These are phyloP conservation scores for Wiebesia pumilae DNA, from an alignment of 1,140 invertebrate genomes.

Conservation along the genomic window DNA sequence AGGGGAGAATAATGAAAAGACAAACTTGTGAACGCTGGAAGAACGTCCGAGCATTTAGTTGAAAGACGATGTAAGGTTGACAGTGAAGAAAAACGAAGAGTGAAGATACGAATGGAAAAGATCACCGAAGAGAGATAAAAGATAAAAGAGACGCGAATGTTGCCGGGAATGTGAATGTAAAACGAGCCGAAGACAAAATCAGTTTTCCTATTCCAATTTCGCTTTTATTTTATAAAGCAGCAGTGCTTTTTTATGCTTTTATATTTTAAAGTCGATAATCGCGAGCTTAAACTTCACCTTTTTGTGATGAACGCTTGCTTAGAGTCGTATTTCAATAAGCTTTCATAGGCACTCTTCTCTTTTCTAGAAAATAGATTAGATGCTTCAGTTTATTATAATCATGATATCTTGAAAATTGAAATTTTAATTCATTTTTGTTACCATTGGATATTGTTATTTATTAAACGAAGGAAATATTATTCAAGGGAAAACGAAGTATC, in stretches of 20 bases:
- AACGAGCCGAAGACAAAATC: constrained; percentile 1
- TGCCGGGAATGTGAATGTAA: background rate
- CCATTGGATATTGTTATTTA: too few species aligned
- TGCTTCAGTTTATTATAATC: too few species aligned
- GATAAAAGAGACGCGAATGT: background rate
- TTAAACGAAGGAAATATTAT: too few species aligned
- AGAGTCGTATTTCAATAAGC: background rate
- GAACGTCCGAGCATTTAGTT: background rate
- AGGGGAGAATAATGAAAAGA: constrained; percentile 49
- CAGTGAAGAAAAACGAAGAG: constrained; percentile 31
- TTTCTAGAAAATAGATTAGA: too few species aligned
- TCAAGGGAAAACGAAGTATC: too few species aligned
- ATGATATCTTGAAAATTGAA: too few species aligned
- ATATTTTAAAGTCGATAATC: background rate
- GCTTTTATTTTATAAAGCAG: constrained; percentile 24
- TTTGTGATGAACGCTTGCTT: background rate
- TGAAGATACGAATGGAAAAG: background rate
- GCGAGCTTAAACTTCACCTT: background rate
- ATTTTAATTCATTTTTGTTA: too few species aligned
- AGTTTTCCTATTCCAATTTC: background rate
- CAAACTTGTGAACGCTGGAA: constrained; percentile 12
- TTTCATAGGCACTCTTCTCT: background rate
- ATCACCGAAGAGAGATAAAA: background rate
- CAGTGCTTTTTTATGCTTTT: background rate
- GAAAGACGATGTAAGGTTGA: background rate